Evolutionary conservation across 2,797 vertebrate genomes (phyloP).

Genomic region (Crax fasciolata): DNA sequence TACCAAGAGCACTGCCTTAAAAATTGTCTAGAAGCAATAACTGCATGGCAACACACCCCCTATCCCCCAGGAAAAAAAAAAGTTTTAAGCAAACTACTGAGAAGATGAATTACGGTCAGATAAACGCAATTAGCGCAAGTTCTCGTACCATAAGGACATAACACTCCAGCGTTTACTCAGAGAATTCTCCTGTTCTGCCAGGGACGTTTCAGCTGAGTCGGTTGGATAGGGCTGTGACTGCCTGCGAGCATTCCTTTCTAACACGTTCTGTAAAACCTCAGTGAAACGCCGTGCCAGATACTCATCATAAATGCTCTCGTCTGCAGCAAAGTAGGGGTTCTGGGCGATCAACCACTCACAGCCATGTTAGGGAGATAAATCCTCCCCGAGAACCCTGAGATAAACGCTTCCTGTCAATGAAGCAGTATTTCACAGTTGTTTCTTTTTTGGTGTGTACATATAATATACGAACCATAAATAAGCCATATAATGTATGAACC

Average conservation of each 20-base stretch:
- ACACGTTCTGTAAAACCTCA: constrained; percentile 21
- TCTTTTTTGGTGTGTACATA: accelerated
- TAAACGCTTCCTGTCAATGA: background rate
- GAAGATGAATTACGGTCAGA: background rate
- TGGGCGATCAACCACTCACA: constrained; percentile 4
- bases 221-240: background rate
- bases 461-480: background rate
- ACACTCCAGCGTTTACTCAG: accelerated
- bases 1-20: background rate
- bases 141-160: background rate
- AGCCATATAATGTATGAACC: background rate
- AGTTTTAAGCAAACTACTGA: background rate
- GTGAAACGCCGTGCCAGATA: constrained; percentile 24
- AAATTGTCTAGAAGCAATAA: background rate
- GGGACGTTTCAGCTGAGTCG: background rate
- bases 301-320: background rate
- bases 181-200: background rate
- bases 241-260: background rate
- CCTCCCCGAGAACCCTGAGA: background rate
- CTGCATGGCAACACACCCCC: background rate
- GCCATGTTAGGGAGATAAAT: constrained; percentile 2
- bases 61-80: too few species aligned
- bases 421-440: background rate
- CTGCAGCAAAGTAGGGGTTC: constrained; percentile 32
- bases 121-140: background rate